Evolutionary conservation across 1,140 invertebrate genomes (phyloP).

Genomic region (Zaprionus gabonicus): DNA sequence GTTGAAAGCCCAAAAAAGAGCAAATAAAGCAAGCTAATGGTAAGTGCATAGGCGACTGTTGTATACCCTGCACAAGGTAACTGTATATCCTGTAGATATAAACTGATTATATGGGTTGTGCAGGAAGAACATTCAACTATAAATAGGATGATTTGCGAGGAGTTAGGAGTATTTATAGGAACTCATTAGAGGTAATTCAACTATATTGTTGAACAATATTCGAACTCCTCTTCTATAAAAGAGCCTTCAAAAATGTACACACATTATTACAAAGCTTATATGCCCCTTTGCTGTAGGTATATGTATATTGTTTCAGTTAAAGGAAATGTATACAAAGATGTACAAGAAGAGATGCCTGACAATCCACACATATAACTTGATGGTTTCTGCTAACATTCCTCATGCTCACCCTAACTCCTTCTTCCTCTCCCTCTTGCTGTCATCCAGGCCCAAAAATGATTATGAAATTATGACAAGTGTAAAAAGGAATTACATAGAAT

Average conservation of each 20-base stretch:
- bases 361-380: conserved; percentile 39
- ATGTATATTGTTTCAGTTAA: too few relatives aligned
- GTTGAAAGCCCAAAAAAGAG: conserved; percentile 9
- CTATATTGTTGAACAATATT: too few relatives aligned
- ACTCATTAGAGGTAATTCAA: too few relatives aligned
- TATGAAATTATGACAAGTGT: conserved; percentile 61
- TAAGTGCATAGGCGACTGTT: neutral
- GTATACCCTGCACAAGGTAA: neutral
- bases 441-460: neutral
- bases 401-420: too few relatives aligned
- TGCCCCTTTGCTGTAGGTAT: too few relatives aligned
- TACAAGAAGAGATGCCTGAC: conserved; percentile 12
- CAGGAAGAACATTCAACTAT: too few relatives aligned
- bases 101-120: too few relatives aligned
- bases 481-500: conserved; percentile 37
- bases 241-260: too few relatives aligned
- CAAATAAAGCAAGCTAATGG: neutral
- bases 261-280: too few relatives aligned
- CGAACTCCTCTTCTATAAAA: too few relatives aligned
- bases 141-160: too few relatives aligned
- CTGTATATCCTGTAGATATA: neutral
- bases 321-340: conserved; percentile 2
- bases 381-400: neutral
- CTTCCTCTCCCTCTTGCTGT: neutral
- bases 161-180: too few relatives aligned